Conservation (phyloP, 2,888 invertebrate genomes). For the Hololepta plana region DNA sequence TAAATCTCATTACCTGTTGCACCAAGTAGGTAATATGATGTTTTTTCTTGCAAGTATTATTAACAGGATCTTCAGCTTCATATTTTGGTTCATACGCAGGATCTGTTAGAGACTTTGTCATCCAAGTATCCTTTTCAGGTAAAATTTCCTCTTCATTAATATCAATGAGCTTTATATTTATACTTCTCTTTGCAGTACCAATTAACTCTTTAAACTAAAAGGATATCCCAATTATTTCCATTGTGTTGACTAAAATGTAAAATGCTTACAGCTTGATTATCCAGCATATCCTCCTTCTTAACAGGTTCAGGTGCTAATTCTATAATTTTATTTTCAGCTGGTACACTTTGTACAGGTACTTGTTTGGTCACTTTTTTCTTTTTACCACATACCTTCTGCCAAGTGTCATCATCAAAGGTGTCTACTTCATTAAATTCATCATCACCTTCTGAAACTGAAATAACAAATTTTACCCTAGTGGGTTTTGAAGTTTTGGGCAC, state of each 20-base stretch:
- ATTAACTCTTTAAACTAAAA: slow-evolving; percentile 45
- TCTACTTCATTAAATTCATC: slow-evolving; percentile 31
- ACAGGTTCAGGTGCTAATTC: slow-evolving; percentile 16
- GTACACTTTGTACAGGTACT: slow-evolving; percentile 17
- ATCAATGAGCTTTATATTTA: slow-evolving; percentile 61
- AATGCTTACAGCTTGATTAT: slow-evolving; percentile 26
- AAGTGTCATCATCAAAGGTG: slow-evolving; percentile 26
- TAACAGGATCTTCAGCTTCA: slow-evolving; percentile 33
- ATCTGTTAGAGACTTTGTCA: slow-evolving; percentile 56
- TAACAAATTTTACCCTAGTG: slow-evolving; percentile 17
- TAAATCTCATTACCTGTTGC: slow-evolving; percentile 37
- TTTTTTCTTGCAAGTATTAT: slow-evolving; percentile 46
- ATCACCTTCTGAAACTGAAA: too few species aligned
- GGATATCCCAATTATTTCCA: background rate
- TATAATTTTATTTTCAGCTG: slow-evolving; percentile 24
- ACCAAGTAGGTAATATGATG: slow-evolving; percentile 95
- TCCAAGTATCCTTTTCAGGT: slow-evolving; percentile 63
- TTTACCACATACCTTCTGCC: slow-evolving; percentile 30
- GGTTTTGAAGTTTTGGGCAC: slow-evolving; percentile 16
- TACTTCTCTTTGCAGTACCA: slow-evolving; percentile 43
- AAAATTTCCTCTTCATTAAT: slow-evolving; percentile 65
- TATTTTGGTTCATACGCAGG: slow-evolving; percentile 35
- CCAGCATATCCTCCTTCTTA: slow-evolving; percentile 15
- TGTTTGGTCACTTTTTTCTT: slow-evolving; percentile 25
- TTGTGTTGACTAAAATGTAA: background rate